Percentiles rank a stretch among this genome's conserved stretches.
Evolutionary conservation across 2,113 vertebrate species (phyloP).

Genomic region (Paradisaea rubra): DNA sequence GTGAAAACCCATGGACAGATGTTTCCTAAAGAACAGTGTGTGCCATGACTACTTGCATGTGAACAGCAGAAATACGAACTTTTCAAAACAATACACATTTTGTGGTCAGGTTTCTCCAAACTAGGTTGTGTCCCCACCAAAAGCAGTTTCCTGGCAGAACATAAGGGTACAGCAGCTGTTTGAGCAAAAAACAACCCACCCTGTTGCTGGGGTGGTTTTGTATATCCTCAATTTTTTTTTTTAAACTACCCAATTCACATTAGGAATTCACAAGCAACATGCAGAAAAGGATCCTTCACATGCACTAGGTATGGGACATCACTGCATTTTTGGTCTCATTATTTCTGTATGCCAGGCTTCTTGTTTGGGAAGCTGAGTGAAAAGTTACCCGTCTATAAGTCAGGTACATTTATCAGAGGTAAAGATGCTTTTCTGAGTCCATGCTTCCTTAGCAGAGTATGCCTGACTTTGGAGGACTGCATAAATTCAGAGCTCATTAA

Average conservation of each 20-base stretch:
- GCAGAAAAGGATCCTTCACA: not conserved
- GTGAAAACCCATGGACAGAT: conserved; percentile 46
- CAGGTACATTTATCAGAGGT: not conserved
- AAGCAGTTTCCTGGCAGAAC: conserved; percentile 38
- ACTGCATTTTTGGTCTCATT: not conserved
- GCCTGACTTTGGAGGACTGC: not conserved
- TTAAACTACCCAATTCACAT: not conserved
- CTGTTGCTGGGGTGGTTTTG: not conserved
- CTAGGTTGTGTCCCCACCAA: not conserved
- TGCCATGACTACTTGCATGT: not conserved
- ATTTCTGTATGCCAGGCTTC: not conserved
- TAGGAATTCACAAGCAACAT: not conserved
- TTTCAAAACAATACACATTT: conserved; percentile 42
- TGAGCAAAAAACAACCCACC: not conserved
- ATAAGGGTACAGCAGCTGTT: not conserved
- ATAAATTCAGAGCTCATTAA: not conserved
- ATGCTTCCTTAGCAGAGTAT: not conserved
- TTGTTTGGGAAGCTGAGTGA: not conserved
- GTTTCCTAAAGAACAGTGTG: conserved; percentile 55
- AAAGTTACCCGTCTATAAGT: not conserved
- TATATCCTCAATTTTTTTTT: not conserved
- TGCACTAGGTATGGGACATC: not conserved
- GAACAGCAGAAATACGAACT: conserved; percentile 16
- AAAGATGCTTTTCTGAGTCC: not conserved
- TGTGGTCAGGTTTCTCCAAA: not conserved